Evolutionary conservation across 2,113 vertebrate genomes (phyloP).

Genomic region (Muntiacus reevesi): DNA sequence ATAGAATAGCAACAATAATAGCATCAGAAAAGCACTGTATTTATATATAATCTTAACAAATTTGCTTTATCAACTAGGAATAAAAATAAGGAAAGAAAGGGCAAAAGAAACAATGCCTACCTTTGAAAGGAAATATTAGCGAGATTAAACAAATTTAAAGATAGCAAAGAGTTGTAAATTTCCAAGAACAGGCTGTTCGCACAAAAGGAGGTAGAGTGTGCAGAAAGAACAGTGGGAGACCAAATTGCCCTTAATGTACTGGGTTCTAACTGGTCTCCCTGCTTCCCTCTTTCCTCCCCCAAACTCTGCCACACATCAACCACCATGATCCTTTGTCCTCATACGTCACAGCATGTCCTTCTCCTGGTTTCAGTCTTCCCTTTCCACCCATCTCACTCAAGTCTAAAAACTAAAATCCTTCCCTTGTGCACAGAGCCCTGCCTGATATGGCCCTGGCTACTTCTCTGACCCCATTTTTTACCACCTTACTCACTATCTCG

Average conservation of each 20-base stretch:
- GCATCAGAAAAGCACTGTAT: not conserved
- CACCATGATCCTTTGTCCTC: not conserved
- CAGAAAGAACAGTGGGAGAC: not conserved
- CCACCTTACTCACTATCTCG: not conserved
- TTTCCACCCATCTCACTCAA: not conserved
- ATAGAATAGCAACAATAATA: not conserved
- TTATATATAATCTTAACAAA: not conserved
- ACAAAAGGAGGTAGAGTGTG: not conserved
- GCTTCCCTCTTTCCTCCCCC: not conserved
- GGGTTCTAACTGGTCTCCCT: not conserved
- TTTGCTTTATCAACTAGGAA: not conserved
- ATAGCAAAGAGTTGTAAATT: not conserved
- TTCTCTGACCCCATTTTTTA: not conserved
- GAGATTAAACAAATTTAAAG: not conserved
- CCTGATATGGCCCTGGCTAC: not conserved
- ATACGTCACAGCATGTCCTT: not conserved
- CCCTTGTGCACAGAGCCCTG: not conserved
- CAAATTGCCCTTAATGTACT: not conserved
- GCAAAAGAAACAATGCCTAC: not conserved
- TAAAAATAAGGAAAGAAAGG: not conserved
- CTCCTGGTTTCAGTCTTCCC: not conserved
- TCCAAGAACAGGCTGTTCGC: not conserved
- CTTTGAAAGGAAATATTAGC: not conserved
- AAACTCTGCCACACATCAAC: not conserved
- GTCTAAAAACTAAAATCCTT: not conserved